Percentiles rank a stretch among this genome's conserved stretches.
These are phyloP conservation scores for Nyctibius bracteatus DNA, from an alignment of 2,113 vertebrate species.

Conservation along the genomic window DNA sequence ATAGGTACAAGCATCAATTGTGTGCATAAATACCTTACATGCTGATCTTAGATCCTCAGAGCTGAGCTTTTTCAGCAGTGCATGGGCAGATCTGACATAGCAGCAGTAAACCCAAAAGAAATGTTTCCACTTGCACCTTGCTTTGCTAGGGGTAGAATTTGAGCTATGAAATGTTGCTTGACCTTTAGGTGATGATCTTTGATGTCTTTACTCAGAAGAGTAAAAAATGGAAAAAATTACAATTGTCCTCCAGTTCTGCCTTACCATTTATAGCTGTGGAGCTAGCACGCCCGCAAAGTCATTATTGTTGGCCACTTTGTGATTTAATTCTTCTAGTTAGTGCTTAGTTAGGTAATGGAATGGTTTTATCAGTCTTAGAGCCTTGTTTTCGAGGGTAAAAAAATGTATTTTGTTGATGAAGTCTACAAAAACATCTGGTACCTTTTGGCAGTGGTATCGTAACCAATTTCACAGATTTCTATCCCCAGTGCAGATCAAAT, in stretches of 20 bases:
- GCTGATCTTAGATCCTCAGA: not conserved
- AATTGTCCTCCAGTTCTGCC: not conserved
- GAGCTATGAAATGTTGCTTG: not conserved
- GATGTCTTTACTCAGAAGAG: not conserved
- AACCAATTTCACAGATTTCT: not conserved
- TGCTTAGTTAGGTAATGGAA: not conserved
- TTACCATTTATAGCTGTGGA: not conserved
- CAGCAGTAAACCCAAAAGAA: not conserved
- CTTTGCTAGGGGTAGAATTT: not conserved
- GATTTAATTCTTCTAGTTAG: not conserved
- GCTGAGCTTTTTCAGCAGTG: not conserved
- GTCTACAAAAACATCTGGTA: not conserved
- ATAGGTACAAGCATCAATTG: not conserved
- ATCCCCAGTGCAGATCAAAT: not conserved
- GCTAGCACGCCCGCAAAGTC: not conserved
- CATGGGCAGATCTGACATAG: not conserved
- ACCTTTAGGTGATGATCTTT: not conserved
- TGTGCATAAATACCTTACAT: not conserved
- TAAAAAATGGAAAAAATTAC: not conserved
- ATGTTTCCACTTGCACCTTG: not conserved
- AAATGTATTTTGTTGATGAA: not conserved
- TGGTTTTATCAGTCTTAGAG: not conserved
- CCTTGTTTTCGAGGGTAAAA: not conserved
- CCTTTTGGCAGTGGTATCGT: not conserved
- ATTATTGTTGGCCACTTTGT: not conserved